phyloP scores from a whole-genome alignment of 2,888 invertebrate genomes.

The Agrotis clavis region DNA sequence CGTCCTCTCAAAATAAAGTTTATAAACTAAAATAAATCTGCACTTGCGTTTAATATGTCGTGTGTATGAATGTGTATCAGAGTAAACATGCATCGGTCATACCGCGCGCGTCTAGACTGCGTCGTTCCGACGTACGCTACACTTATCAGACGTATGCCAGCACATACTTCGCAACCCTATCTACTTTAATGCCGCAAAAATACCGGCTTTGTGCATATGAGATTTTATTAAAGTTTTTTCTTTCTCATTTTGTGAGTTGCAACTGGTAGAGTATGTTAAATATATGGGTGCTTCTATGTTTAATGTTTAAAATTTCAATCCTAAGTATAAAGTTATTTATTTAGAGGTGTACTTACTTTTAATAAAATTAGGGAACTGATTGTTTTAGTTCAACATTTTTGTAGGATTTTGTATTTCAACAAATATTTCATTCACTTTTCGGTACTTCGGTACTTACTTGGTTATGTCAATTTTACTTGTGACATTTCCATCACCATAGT shows the following conservation, averaged over 20 bases:
- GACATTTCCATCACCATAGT: too few species aligned
- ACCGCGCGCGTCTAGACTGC: conserved; percentile 46
- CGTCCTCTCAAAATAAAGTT: conserved; percentile 4
- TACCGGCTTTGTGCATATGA: conserved; percentile 17
- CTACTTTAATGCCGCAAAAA: conserved; percentile 32
- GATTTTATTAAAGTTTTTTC: conserved; percentile 2
- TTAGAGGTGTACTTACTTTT: too few species aligned
- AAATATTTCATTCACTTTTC: too few species aligned
- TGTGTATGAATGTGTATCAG: conserved; percentile 12
- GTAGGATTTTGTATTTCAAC: too few species aligned
- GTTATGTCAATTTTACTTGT: too few species aligned
- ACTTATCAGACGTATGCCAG: conserved; percentile 46
- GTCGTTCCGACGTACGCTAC: neutral
- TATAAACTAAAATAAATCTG: conserved; percentile 13
- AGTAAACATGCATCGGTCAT: neutral
- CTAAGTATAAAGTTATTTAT: too few species aligned
- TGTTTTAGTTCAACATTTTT: too few species aligned
- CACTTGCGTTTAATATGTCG: conserved; percentile 3
- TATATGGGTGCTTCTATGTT: neutral
- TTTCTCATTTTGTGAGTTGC: conserved; percentile 1
- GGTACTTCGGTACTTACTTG: too few species aligned
- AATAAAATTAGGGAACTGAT: too few species aligned
- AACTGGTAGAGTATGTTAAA: neutral
- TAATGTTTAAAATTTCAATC: neutral
- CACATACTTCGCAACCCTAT: conserved; percentile 40